Evolutionary conservation across 2,113 vertebrate genomes (phyloP), one percentile per base, ranked within the genome.

Genomic region (Actenoides lindsayi): DNA sequence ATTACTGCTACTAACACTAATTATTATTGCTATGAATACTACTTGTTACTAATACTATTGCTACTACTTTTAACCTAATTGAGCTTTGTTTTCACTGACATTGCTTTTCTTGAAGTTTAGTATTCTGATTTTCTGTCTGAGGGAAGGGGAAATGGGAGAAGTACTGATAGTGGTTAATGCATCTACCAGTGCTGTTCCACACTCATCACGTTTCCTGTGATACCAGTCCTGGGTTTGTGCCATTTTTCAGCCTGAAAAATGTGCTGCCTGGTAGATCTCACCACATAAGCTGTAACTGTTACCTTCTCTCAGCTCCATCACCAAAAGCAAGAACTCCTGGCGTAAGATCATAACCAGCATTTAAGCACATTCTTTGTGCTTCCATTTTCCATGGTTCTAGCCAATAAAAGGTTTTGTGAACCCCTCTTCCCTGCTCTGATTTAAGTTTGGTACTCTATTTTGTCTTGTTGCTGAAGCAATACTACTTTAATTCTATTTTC

Each of bases 341-440:
- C 75, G 69, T 71, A 96, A 96, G 91, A 95, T 82, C 56, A 95
- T 63, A 89, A 95, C 86, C 93, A 64, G 56, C 53, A 81, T 69
- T 96, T 96, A 83, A 91, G 88, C 71, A 48, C 77, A 80, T 93
- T 89, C 57, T 90, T 87, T 65, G 42, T 89, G 83, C 51, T 94
- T 95, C 92, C 82, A 94, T 94, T 95, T 96, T 95, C 83, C 83
- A 90, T 25, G 54, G 84, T 82, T 93, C 83, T 92, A 73, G 96
- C 90, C 84, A 96, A 97, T 68, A 76, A 91, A 71, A 96, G 33
- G 48, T 82, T 93, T 82, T 88, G 37, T 35, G 81, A 91, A 76
- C 37, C 42, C 74, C 51, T 85, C 82, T 87, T 87, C 83, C 67
- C 56, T 56, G 14, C 41, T 96, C 59, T 67, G 77, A 63, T 93